Conservation (phyloP, 2,797 vertebrate genomes). For the Schizopygopsis pylzovi region DNA sequence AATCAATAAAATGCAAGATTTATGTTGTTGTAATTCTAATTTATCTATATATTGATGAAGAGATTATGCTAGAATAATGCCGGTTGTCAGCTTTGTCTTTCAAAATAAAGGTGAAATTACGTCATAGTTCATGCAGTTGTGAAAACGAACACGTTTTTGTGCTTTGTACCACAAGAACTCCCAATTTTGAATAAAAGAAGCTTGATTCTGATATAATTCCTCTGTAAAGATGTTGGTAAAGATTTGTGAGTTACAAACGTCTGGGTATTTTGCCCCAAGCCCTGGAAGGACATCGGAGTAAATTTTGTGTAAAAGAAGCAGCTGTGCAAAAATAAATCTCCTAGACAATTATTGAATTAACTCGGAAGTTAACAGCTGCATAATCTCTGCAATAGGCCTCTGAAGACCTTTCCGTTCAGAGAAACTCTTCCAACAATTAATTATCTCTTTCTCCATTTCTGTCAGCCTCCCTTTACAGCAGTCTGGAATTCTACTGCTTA, state of each 20-base stretch:
- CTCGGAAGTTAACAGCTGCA: constrained; percentile 84
- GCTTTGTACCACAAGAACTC: neutral
- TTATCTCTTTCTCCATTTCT: constrained; percentile 74
- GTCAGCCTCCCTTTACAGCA: constrained; percentile 72
- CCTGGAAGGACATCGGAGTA: constrained; percentile 70
- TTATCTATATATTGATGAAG: neutral
- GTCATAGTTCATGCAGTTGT: neutral
- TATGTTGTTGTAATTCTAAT: neutral
- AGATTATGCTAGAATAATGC: constrained; percentile 18
- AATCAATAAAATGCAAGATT: constrained; percentile 9
- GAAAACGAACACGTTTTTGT: neutral
- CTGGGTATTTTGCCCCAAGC: constrained; percentile 70
- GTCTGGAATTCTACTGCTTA: constrained; percentile 76
- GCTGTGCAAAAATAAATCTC: constrained; percentile 51
- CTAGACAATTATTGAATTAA: constrained; percentile 78
- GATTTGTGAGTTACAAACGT: constrained; percentile 68
- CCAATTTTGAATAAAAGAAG: neutral
- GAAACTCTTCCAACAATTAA: constrained; percentile 80
- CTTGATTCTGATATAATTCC: neutral
- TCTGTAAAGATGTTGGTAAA: constrained; percentile 51
- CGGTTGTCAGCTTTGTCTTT: neutral
- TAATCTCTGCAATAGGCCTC: constrained; percentile 81
- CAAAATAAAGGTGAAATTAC: constrained; percentile 20
- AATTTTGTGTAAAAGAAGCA: constrained; percentile 50
- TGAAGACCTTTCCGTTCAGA: constrained; percentile 75